Evolutionary conservation across 2,113 vertebrate genomes (phyloP).

Genomic region (Podocnemis expansa): DNA sequence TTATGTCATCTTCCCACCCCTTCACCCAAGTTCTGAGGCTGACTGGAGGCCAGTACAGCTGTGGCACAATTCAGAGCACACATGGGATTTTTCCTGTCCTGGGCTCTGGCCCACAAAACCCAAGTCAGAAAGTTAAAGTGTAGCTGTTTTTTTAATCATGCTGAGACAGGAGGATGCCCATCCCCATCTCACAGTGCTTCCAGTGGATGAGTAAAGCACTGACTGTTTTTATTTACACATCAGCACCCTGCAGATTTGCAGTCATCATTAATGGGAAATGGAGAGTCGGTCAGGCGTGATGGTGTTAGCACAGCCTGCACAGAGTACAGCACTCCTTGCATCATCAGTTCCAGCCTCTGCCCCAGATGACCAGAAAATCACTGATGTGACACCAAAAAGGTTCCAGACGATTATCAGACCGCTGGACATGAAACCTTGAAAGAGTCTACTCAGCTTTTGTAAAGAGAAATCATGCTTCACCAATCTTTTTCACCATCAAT

Average conservation of each 20-base stretch:
- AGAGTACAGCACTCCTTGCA: not conserved
- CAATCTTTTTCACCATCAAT: too few relatives aligned
- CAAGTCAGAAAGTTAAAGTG: not conserved
- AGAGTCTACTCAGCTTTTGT: too few relatives aligned
- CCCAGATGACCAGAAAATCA: not conserved
- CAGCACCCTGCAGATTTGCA: not conserved
- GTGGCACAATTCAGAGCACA: not conserved
- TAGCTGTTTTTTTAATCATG: not conserved
- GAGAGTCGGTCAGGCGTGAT: too few relatives aligned
- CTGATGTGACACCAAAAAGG: not conserved
- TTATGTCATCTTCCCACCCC: not conserved
- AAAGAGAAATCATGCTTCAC: too few relatives aligned
- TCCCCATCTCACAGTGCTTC: not conserved
- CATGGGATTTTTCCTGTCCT: not conserved
- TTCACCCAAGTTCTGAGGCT: not conserved
- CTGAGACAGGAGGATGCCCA: not conserved
- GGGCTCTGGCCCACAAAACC: not conserved
- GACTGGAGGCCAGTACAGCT: not conserved
- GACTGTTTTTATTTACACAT: not conserved
- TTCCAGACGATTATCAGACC: not conserved
- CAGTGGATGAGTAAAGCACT: not conserved
- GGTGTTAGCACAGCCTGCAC: not conserved
- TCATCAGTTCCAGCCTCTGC: not conserved
- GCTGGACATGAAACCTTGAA: too few relatives aligned
- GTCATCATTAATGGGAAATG: not conserved